Conservation (phyloP, 2,113 vertebrate species). For the Macaca fascicularis region T2T-MFA8v1.1 NC_088394.1:47178501-47179000, state of each 20-base stretch:
- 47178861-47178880: slow-evolving; percentile 66
- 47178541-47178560: fast-evolving
- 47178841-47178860: slow-evolving; percentile 52
- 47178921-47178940: slow-evolving; percentile 74
- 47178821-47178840: slow-evolving; percentile 18
- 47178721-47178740: background rate
- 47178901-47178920: slow-evolving; percentile 73
- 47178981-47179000: slow-evolving; percentile 74
- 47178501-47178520: no score
- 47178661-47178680: background rate
- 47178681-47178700: background rate
- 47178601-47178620: background rate
- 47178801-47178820: background rate
- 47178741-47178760: fast-evolving
- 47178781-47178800: background rate
- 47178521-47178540: fast-evolving
- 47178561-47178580: fast-evolving
- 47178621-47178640: background rate
- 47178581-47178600: background rate
- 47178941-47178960: slow-evolving; percentile 70
- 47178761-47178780: background rate
- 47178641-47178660: background rate
- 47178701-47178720: no score
- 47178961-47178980: slow-evolving; percentile 62
- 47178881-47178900: slow-evolving; percentile 75